Evolutionary conservation across 2,888 invertebrate genomes (phyloP).

Genomic region (Drosophila nr. perissopoda): DNA sequence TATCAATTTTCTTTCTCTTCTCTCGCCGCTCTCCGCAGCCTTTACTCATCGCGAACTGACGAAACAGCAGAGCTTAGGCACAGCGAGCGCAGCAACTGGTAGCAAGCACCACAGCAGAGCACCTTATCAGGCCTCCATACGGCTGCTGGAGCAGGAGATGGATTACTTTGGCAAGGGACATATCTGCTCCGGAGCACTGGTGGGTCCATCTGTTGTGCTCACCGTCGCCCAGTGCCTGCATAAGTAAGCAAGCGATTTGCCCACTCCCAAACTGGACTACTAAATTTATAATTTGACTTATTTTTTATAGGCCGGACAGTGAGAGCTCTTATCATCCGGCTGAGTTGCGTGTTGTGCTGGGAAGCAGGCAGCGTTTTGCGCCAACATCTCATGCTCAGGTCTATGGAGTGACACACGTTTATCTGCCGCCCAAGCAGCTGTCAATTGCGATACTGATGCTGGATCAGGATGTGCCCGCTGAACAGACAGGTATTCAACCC

Average conservation of each 20-base stretch:
- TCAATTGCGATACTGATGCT: constrained; percentile 80
- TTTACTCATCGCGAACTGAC: constrained; percentile 61
- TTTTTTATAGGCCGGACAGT: constrained; percentile 37
- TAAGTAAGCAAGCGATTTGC: constrained; percentile 62
- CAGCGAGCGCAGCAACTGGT: not conserved
- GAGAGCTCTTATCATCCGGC: constrained; percentile 77
- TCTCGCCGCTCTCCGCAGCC: constrained; percentile 23
- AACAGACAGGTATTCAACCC: constrained; percentile 66
- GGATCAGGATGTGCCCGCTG: constrained; percentile 71
- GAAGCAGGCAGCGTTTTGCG: constrained; percentile 69
- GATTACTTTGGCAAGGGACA: constrained; percentile 80
- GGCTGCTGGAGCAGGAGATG: constrained; percentile 66
- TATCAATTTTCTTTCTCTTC: not conserved
- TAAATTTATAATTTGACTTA: not conserved
- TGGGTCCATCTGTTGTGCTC: constrained; percentile 79
- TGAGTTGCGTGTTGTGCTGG: constrained; percentile 77
- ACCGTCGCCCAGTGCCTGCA: constrained; percentile 80
- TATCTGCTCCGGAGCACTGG: constrained; percentile 82
- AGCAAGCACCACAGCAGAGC: constrained; percentile 21
- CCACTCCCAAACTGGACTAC: not conserved
- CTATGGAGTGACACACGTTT: constrained; percentile 78
- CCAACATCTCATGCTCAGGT: constrained; percentile 56
- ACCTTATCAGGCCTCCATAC: constrained; percentile 82
- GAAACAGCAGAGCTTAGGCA: constrained; percentile 45
- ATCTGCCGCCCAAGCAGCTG: constrained; percentile 62